A percentile compares a stretch with the other conserved stretches of the same genome.
These are phyloP conservation scores for Anolis sagrei DNA, from an alignment of 2,113 vertebrate species.

Conservation along the genomic window DNA sequence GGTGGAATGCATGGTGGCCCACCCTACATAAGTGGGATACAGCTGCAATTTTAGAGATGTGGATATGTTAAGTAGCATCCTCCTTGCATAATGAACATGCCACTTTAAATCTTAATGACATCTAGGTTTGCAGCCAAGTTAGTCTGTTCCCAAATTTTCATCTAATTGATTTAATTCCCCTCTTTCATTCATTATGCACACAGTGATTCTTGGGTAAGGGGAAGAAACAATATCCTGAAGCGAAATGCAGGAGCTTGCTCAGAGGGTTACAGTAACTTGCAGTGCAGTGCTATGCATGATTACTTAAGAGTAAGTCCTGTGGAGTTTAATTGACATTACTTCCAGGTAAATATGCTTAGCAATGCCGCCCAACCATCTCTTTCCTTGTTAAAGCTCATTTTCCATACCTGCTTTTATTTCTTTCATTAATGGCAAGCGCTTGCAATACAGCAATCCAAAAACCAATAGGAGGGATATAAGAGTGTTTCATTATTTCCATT, in stretches of 20 bases:
- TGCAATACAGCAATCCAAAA: background rate
- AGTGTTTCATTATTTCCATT: conserved; percentile 18
- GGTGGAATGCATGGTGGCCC: background rate
- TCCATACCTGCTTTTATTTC: accelerated
- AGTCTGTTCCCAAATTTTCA: background rate
- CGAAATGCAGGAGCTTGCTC: background rate
- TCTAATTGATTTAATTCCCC: background rate
- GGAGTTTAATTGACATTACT: background rate
- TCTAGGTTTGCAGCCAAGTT: conserved; percentile 20
- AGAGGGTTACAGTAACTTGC: background rate
- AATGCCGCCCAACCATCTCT: background rate
- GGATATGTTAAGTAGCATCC: background rate
- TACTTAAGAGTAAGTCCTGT: background rate
- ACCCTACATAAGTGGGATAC: background rate
- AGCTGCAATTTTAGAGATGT: background rate
- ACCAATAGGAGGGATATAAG: background rate
- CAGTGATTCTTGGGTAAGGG: background rate
- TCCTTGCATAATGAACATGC: background rate
- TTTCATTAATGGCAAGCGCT: background rate
- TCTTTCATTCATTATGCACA: conserved; percentile 25
- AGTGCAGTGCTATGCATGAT: background rate
- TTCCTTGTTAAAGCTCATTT: background rate
- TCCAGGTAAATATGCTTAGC: background rate
- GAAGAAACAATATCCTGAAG: conserved; percentile 6
- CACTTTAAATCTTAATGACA: conserved; percentile 29